Percentiles rank a stretch among this genome's conserved stretches.
Conservation (phyloP, 2,888 invertebrate genomes). For the Lasiommata megera region DNA sequence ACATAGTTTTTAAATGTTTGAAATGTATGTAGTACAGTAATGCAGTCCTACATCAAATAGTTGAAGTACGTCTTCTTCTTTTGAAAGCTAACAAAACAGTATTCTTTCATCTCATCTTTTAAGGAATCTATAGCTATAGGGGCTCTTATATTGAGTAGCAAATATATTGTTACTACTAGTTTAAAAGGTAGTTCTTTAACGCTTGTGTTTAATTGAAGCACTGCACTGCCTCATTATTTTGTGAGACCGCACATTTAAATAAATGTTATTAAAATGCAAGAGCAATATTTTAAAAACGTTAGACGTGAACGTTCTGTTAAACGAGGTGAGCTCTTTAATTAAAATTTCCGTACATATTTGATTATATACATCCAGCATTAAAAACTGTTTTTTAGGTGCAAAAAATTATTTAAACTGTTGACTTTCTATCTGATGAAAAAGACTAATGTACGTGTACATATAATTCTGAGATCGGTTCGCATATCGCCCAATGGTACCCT, state of each 20-base stretch:
- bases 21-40: too few species aligned
- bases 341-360: slow-evolving; percentile 4
- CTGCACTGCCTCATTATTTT: slow-evolving; percentile 1
- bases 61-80: too few species aligned
- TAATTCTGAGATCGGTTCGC: too few species aligned
- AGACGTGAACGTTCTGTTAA: slow-evolving; percentile 9
- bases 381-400: background rate
- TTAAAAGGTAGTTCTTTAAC: background rate
- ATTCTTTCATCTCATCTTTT: too few species aligned
- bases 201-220: background rate
- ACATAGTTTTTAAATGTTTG: too few species aligned
- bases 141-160: too few species aligned
- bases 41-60: too few species aligned
- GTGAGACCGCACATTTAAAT: slow-evolving; percentile 1
- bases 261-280: slow-evolving; percentile 12
- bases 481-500: too few species aligned
- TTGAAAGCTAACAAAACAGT: too few species aligned
- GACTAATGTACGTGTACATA: too few species aligned
- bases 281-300: slow-evolving; percentile 11
- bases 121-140: too few species aligned
- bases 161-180: background rate
- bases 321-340: slow-evolving; percentile 11
- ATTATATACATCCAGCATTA: background rate
- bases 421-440: too few species aligned
- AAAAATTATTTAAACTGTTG: background rate